These are phyloP conservation scores for Paragorgia papillata DNA, from an alignment of 92 coral and sea anemone genomes.

Conservation along the genomic window DNA sequence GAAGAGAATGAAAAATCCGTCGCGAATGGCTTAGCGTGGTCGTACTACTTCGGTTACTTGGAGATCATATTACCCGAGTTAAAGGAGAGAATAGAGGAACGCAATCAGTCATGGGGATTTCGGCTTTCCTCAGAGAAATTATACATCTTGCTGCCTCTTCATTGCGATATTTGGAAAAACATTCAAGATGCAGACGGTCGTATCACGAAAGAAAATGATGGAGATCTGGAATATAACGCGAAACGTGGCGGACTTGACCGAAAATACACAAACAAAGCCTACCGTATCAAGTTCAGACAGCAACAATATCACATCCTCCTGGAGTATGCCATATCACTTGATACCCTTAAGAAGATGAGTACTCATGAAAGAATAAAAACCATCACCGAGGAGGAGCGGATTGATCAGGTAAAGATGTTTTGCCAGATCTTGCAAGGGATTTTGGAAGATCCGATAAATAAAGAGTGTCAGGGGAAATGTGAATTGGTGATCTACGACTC, in stretches of 20 bases:
- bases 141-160: not conserved
- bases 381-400: not conserved
- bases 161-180: not conserved
- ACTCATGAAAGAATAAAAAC: not conserved
- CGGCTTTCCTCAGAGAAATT: not conserved
- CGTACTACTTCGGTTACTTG: not conserved
- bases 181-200: not conserved
- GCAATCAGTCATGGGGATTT: not conserved
- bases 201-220: not conserved
- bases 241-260: not conserved
- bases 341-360: not conserved
- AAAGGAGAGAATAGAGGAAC: not conserved
- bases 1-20: constrained; percentile 2
- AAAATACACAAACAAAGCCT: not conserved
- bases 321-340: not conserved
- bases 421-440: not conserved
- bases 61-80: not conserved
- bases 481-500: not conserved
- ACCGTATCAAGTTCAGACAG: not conserved
- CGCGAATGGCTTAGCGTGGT: constrained; percentile 11
- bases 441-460: not conserved
- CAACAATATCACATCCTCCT: not conserved
- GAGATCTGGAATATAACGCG: not conserved
- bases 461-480: not conserved
- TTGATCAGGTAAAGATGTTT: not conserved